Percentiles rank a stretch among this genome's conserved stretches.
These are phyloP conservation scores for Whitmania pigra DNA, from an alignment of 1,140 invertebrate species.

Conservation along the genomic window DNA sequence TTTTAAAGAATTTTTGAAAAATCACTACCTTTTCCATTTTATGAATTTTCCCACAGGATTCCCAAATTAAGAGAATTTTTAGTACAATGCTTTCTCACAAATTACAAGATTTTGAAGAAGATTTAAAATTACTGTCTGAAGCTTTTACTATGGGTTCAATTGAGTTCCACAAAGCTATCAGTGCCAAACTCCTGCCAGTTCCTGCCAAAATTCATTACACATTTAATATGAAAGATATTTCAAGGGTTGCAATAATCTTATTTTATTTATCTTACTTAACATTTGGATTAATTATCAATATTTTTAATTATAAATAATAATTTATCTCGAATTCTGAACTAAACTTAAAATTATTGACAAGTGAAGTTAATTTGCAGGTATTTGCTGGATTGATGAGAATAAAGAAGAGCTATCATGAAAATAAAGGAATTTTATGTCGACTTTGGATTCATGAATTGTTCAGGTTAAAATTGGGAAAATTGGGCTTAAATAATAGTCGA, in stretches of 20 bases:
- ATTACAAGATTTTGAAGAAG: constrained; percentile 58
- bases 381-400: constrained; percentile 62
- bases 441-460: constrained; percentile 73
- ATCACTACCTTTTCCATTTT: background rate
- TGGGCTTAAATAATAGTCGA: background rate
- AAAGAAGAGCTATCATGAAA: constrained; percentile 60
- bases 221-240: constrained; percentile 74
- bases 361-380: constrained; percentile 38
- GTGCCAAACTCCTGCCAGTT: constrained; percentile 61
- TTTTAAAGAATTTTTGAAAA: background rate
- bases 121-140: constrained; percentile 54
- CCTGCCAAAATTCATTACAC: constrained; percentile 76
- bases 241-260: constrained; percentile 47
- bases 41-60: constrained; percentile 43
- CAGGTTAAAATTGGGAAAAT: constrained; percentile 28
- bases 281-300: constrained; percentile 10
- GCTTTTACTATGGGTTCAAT: constrained; percentile 56
- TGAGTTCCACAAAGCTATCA: constrained; percentile 58
- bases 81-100: constrained; percentile 68
- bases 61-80: constrained; percentile 64
- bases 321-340: background rate
- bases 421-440: constrained; percentile 53
- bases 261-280: constrained; percentile 20
- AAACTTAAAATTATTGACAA: background rate
- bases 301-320: constrained; percentile 4